Percentiles rank a stretch among this genome's conserved stretches.
These are phyloP conservation scores for Holotrichia oblita DNA, from an alignment of 1,140 invertebrate genomes.

Conservation along the genomic window DNA sequence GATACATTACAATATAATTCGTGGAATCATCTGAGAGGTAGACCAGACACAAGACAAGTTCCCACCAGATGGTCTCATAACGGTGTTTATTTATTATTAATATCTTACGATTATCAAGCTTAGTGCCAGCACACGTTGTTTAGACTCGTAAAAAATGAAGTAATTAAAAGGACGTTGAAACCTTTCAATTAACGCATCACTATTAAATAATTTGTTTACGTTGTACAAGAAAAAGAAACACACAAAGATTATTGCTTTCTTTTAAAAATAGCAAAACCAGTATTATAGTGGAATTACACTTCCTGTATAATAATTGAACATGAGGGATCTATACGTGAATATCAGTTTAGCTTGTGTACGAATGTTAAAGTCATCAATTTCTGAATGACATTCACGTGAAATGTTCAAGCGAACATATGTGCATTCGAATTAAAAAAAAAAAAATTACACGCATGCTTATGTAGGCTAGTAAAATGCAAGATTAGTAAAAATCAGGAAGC, in stretches of 20 bases:
- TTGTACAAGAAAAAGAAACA: no score
- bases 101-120: background rate
- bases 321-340: background rate
- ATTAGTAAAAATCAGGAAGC: background rate
- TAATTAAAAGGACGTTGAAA: slow-evolving; percentile 11
- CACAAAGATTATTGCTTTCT: background rate
- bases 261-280: slow-evolving; percentile 15
- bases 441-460: background rate
- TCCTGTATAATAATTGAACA: background rate
- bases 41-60: background rate
- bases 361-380: slow-evolving; percentile 17
- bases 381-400: background rate
- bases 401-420: background rate
- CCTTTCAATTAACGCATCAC: background rate
- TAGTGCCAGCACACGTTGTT: background rate
- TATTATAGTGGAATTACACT: background rate
- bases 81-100: background rate
- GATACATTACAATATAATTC: background rate
- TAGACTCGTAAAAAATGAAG: background rate
- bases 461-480: background rate
- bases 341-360: background rate
- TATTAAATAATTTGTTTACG: background rate
- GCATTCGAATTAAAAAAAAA: background rate
- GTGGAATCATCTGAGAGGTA: background rate
- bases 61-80: background rate